These are phyloP conservation scores for Poecile atricapillus DNA, from an alignment of 2,113 vertebrate species.

Conservation along the genomic window DNA sequence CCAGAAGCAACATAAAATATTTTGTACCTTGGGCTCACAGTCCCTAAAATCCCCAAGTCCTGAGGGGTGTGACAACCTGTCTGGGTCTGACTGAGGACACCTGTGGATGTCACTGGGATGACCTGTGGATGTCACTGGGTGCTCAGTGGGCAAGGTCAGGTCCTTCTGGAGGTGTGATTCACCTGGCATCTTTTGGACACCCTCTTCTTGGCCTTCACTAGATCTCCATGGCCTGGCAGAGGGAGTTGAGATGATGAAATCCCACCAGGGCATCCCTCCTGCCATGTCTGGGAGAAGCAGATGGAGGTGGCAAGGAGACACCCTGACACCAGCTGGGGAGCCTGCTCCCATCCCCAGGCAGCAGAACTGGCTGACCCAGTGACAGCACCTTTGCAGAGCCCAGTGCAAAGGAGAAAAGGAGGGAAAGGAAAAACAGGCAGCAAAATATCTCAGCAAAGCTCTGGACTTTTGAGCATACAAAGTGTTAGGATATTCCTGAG, in stretches of 20 bases:
- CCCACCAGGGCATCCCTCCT: background rate
- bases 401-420: background rate
- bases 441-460: background rate
- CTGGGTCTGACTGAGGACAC: background rate
- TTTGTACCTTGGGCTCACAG: background rate
- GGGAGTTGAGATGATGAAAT: background rate
- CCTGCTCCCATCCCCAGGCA: background rate
- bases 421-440: background rate
- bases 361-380: background rate
- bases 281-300: background rate
- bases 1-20: background rate
- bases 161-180: background rate
- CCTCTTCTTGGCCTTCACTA: background rate
- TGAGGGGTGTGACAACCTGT: fast-evolving
- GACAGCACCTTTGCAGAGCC: background rate
- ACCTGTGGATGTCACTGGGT: background rate
- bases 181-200: background rate
- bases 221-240: background rate
- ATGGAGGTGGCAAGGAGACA: background rate
- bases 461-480: background rate
- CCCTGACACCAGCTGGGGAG: background rate
- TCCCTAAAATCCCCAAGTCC: background rate
- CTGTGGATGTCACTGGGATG: background rate
- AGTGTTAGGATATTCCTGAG: background rate
- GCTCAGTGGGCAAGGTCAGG: background rate